Evolutionary conservation across 1,140 invertebrate species (phyloP), one percentile per base, ranked within the genome.

Genomic region (Leptinotarsa lineolata): DNA sequence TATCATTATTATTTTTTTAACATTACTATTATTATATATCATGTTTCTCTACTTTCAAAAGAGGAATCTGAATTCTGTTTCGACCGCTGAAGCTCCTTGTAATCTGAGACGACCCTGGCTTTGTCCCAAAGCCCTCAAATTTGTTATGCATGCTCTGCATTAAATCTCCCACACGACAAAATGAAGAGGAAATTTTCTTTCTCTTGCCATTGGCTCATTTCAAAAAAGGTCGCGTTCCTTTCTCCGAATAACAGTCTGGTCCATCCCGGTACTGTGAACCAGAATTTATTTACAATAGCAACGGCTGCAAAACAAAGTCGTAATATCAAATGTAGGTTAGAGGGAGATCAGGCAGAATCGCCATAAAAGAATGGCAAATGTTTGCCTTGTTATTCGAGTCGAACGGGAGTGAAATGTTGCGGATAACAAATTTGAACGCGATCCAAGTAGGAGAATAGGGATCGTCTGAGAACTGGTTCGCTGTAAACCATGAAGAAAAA

Each of bases 291-390:
- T 54, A 54, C 48, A 54, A n/a, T 13, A 4, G 48, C 48, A 54
- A 54, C 48, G 48, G 48, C 48, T 54, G 48, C 48, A 54, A 54
- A 54, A 54, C 48, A 54, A 54, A 54, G 48, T 54, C 48, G 48
- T 54, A 54, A 54, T 18, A 54, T 54, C 48, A 54, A 54, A 54
- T n/a, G 48, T 54, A 54, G 48, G 48, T 54, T 54, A 54, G 48
- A 18, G 16, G n/a, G 16, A 54, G 48, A 54, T 54, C 48, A 1
- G 48, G 16, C 48, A 54, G 13, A 54, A 54, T 16, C n/a, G 48
- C 48, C 48, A 54, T 54, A 54, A 54, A 54, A 54, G 48, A 54
- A 54, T 18, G 48, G 48, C 48, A 54, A 54, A n/a, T 54, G 48
- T 54, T 54, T 54, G 48, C 16, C 48, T 54, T 54, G 48, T 54